phyloP scores from a whole-genome alignment of 2,888 invertebrate species.

The Malachius bipustulatus region DNA sequence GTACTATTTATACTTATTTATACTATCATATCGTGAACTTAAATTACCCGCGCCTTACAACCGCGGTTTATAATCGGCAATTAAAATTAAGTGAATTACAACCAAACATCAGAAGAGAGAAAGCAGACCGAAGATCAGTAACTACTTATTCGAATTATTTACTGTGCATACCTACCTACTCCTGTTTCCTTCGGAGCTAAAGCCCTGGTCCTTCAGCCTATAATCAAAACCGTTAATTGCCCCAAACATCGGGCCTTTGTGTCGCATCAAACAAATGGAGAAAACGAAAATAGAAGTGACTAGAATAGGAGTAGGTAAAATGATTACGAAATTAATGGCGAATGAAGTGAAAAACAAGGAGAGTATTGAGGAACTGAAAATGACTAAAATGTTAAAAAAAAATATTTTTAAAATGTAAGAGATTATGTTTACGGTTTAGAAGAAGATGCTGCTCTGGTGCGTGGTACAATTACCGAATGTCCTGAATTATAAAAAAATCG shows the following conservation, averaged over 20 bases:
- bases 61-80: too few relatives aligned
- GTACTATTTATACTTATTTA: too few relatives aligned
- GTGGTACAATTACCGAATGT: neutral
- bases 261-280: neutral
- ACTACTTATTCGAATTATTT: too few relatives aligned
- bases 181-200: too few relatives aligned
- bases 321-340: neutral
- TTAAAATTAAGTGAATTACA: too few relatives aligned
- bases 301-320: conserved; percentile 1
- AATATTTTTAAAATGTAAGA: neutral
- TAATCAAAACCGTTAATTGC: too few relatives aligned
- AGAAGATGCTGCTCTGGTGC: neutral
- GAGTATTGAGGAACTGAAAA: neutral
- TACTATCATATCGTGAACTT: too few relatives aligned
- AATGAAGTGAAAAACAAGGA: neutral
- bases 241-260: neutral
- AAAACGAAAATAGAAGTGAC: neutral
- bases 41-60: too few relatives aligned
- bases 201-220: too few relatives aligned
- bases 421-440: neutral
- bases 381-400: neutral
- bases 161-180: too few relatives aligned
- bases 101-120: too few relatives aligned
- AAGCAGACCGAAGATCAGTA: too few relatives aligned
- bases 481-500: conserved; percentile 46